phyloP scores from a whole-genome alignment of 2,888 invertebrate genomes.

The Archaeoteleia sp. region DNA sequence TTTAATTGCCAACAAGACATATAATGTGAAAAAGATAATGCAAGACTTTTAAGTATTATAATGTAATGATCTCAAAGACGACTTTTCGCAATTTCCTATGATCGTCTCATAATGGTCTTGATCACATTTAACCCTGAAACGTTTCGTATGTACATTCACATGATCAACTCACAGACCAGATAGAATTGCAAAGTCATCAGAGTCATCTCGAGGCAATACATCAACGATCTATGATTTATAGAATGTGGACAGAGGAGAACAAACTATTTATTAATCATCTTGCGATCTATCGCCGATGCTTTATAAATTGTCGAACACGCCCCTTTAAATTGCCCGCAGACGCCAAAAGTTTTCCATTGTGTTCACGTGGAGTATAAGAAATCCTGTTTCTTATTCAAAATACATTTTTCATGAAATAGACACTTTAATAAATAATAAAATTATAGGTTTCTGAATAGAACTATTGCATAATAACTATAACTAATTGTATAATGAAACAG shows the following conservation, averaged over 20 bases:
- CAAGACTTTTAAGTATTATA: constrained; percentile 19
- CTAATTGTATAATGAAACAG: too few relatives aligned
- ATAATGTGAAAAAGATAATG: constrained; percentile 25
- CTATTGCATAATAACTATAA: too few relatives aligned
- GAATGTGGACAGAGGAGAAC: constrained; percentile 53
- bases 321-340: constrained; percentile 39
- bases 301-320: constrained; percentile 49
- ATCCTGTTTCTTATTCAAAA: neutral
- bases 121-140: constrained; percentile 47
- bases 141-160: constrained; percentile 39
- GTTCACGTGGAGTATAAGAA: neutral
- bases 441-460: too few relatives aligned
- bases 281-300: constrained; percentile 45
- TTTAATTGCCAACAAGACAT: too few relatives aligned
- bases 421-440: too few relatives aligned
- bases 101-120: constrained; percentile 43
- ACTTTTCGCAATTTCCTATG: constrained; percentile 50
- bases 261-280: constrained; percentile 53
- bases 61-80: constrained; percentile 29
- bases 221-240: constrained; percentile 54
- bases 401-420: too few relatives aligned
- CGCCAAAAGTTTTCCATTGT: constrained; percentile 10
- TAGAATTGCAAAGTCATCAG: constrained; percentile 51
- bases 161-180: constrained; percentile 39
- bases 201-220: constrained; percentile 52